These are phyloP conservation scores for Helobdella robusta DNA, from an alignment of 2,888 invertebrate species.

Conservation along the genomic window DNA sequence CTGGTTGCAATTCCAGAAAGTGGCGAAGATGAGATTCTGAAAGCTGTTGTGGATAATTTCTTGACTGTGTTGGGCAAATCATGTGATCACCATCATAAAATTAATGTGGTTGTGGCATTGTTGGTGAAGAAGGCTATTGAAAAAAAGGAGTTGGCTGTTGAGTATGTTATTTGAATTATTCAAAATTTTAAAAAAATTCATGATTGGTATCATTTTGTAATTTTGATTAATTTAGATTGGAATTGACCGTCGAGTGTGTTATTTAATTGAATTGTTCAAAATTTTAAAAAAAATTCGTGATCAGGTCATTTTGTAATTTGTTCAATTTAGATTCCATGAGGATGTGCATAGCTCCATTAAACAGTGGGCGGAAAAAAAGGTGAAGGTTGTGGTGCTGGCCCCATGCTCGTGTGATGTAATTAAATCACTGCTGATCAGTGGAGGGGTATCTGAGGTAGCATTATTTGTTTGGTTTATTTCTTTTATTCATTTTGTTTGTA, in stretches of 20 bases:
- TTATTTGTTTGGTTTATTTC: not conserved
- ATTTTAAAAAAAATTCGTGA: no score
- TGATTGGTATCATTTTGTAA: no score
- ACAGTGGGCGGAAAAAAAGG: conserved; percentile 12
- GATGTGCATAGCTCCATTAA: conserved; percentile 2
- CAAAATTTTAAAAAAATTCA: no score
- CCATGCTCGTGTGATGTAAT: not conserved
- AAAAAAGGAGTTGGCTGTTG: conserved; percentile 8
- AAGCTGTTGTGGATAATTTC: not conserved
- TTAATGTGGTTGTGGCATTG: conserved; percentile 5
- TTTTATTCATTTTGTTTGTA: no score
- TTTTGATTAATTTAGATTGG: no score
- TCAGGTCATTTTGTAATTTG: not conserved
- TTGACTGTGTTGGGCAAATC: not conserved
- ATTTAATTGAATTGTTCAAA: no score
- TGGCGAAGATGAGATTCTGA: conserved; percentile 11
- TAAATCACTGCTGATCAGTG: not conserved
- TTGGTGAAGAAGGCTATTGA: conserved; percentile 6
- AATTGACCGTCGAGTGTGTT: no score
- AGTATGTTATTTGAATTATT: conserved; percentile 6
- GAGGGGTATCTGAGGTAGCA: conserved; percentile 1
- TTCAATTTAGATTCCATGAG: conserved; percentile 5
- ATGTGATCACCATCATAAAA: not conserved
- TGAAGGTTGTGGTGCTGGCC: conserved; percentile 1
- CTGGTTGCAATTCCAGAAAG: conserved; percentile 15